A percentile compares a stretch with the other conserved stretches of the same genome.
Conservation (phyloP, 2,888 invertebrate genomes). For the Himalopsyche tibetana region DNA sequence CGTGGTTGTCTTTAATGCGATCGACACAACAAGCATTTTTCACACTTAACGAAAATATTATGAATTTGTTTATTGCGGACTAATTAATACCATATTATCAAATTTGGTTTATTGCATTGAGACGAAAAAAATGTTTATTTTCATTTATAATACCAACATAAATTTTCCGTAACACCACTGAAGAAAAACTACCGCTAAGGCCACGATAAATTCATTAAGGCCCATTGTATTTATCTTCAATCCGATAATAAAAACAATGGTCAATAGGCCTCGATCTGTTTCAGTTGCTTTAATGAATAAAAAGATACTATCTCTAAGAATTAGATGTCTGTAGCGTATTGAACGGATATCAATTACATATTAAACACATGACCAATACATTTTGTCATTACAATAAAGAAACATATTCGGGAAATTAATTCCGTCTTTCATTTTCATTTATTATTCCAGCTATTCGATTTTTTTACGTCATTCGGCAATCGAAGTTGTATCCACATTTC, state of each 20-base stretch:
- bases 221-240: background rate
- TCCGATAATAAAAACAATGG: conserved; percentile 27
- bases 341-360: background rate
- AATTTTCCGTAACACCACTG: background rate
- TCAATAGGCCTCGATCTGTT: conserved; percentile 24
- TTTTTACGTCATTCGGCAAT: no score
- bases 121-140: no score
- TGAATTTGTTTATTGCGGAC: no score
- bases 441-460: no score
- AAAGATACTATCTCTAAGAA: background rate
- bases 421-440: no score
- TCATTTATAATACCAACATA: background rate
- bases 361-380: background rate
- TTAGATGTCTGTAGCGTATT: background rate
- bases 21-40: no score
- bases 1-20: no score
- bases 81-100: no score
- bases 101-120: no score
- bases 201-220: conserved; percentile 20
- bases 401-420: no score
- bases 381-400: background rate
- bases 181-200: background rate
- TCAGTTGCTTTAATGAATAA: conserved; percentile 20
- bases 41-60: no score
- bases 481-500: no score